A percentile compares a stretch with the other conserved stretches of the same genome.
phyloP scores from a whole-genome alignment of 1,140 invertebrate genomes.

The Drosophila jambulina region DNA sequence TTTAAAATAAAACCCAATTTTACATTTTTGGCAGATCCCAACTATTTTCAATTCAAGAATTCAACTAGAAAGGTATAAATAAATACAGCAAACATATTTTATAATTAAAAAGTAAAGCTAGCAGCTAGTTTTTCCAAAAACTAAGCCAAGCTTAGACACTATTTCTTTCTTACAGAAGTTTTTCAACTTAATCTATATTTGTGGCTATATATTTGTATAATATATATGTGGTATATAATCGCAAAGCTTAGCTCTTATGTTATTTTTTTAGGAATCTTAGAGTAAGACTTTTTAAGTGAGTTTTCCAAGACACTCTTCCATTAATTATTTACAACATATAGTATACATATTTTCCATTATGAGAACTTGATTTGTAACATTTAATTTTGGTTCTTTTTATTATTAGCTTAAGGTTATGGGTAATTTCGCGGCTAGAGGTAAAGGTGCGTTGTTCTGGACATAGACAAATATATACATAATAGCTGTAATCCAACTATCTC shows the following conservation, averaged over 20 bases:
- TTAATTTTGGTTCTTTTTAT: constrained; percentile 58
- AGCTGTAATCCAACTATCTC: constrained; percentile 34
- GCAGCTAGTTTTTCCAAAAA: neutral
- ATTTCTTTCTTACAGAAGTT: neutral
- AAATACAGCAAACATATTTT: neutral
- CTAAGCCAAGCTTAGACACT: neutral
- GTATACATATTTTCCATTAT: constrained; percentile 36
- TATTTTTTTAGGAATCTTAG: constrained; percentile 1
- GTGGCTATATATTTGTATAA: constrained; percentile 1
- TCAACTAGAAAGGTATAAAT: constrained; percentile 48
- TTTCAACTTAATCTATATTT: neutral
- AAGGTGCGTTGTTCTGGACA: constrained; percentile 69
- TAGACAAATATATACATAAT: constrained; percentile 30
- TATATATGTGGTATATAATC: neutral
- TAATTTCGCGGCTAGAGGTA: constrained; percentile 79
- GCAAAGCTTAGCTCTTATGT: neutral
- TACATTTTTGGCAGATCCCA: constrained; percentile 24
- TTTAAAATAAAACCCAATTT: neutral
- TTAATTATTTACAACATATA: constrained; percentile 14
- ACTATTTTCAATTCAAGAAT: constrained; percentile 58
- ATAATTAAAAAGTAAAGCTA: neutral
- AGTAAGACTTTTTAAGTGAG: neutral
- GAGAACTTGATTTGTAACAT: constrained; percentile 49
- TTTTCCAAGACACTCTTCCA: neutral
- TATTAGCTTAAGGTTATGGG: constrained; percentile 82